Base-by-base conservation (phyloP, 2,113 vertebrate species). In the Syngnathus typhle region DNA sequence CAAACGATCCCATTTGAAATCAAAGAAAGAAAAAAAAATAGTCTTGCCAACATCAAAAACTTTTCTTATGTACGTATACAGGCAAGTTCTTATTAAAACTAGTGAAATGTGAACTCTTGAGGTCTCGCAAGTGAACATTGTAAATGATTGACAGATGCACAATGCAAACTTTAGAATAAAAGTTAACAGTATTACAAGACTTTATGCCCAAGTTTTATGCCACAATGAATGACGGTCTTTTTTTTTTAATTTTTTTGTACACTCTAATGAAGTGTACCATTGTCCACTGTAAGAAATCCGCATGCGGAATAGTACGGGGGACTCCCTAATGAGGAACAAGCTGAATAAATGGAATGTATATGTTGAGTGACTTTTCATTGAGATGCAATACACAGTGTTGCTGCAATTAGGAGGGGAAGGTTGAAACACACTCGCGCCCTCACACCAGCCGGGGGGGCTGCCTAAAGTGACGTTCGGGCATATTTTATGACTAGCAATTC, bases 351-450 rank as follows among this genome's bases (percentile, higher is more conserved):
- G 84, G 68, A 78, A 78, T 78, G 74, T 73, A 77, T 85, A 82
- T 84, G 82, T 77, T 82, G 71, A 62, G 68, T 65, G 73, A 73
- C 68, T 78, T 72, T 84, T 88, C 82, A 89, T 88, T 85, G 84
- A 87, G 71, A 79, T 78, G 72, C 72, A 70, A 74, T 69, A 80
- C 78, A 82, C 76, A 81, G 7, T 46, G 83, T 76, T 76, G 70
- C 68, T 79, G 60, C 75, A 73, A 82, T 74, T 78, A 83, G 82
- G 75, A 69, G 83, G 77, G 78, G 72, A 70, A 59, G 64, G 77
- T 81, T 71, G 73, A 46, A 69, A 66, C 61, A 67, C 51, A 16
- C 63, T 49, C 41, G 52, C 64, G 46, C 55, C 43, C 65, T 41
- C 65, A 47, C 52, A 46, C 44, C 36, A 43, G 60, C 70, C 65